A percentile compares a stretch with the other conserved stretches of the same genome.
phyloP scores from a whole-genome alignment of 2,113 vertebrate species.

The Megaleporinus macrocephalus region DNA sequence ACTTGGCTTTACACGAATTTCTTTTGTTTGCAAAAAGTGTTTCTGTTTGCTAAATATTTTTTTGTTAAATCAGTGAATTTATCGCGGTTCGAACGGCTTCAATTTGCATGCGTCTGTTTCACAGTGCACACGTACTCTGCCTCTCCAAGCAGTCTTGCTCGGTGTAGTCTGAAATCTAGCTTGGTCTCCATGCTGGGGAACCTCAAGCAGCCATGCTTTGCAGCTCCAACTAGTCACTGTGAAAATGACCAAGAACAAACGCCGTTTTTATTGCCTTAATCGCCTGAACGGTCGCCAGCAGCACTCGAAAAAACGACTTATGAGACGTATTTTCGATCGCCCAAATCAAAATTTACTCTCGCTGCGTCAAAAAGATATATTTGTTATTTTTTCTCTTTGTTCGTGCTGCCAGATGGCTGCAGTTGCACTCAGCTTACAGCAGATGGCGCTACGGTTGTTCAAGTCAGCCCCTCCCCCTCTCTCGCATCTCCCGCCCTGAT shows the following conservation, averaged over 20 bases:
- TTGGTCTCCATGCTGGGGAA: constrained; percentile 82
- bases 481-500: constrained; percentile 70
- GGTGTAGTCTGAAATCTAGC: constrained; percentile 76
- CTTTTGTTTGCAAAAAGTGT: constrained; percentile 48
- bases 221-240: constrained; percentile 79
- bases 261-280: constrained; percentile 63
- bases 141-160: constrained; percentile 53
- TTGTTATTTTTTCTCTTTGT: constrained; percentile 82
- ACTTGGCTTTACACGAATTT: constrained; percentile 77
- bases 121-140: constrained; percentile 16
- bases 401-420: constrained; percentile 80
- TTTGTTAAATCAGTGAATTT: constrained; percentile 65
- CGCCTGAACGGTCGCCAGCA: constrained; percentile 58
- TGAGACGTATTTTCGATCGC: constrained; percentile 65
- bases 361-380: constrained; percentile 68
- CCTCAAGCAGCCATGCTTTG: constrained; percentile 84
- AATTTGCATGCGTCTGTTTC: constrained; percentile 58
- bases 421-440: constrained; percentile 63
- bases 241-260: constrained; percentile 76
- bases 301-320: constrained; percentile 65
- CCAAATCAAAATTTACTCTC: background rate
- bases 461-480: constrained; percentile 72
- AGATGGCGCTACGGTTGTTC: constrained; percentile 66
- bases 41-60: constrained; percentile 54
- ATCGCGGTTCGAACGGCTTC: constrained; percentile 54